Evolutionary conservation across 2,113 vertebrate genomes (phyloP).

Genomic region (Callithrix jacchus): DNA sequence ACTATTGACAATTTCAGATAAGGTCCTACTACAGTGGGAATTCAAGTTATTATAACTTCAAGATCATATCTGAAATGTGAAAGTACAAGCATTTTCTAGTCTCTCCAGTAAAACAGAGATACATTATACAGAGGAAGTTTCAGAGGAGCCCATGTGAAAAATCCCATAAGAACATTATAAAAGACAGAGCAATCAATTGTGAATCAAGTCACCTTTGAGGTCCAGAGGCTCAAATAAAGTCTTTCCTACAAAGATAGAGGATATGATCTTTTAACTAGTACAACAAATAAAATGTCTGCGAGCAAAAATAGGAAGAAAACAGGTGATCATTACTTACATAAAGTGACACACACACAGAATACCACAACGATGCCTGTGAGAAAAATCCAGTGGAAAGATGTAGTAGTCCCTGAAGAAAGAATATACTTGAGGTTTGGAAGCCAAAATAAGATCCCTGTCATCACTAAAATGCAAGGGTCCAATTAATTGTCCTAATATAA

Average conservation of each 20-base stretch:
- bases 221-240: not conserved
- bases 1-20: not conserved
- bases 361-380: not conserved
- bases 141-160: not conserved
- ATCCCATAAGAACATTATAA: not conserved
- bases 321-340: not conserved
- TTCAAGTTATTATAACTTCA: not conserved
- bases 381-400: not conserved
- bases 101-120: not conserved
- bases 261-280: not conserved
- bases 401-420: not conserved
- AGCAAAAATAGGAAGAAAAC: not conserved
- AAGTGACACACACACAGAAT: not conserved
- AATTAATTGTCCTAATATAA: not conserved
- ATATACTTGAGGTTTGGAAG: not conserved
- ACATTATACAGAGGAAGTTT: not conserved
- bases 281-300: not conserved
- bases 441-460: not conserved
- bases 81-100: not conserved
- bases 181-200: not conserved
- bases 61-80: not conserved
- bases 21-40: not conserved
- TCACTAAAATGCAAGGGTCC: not conserved
- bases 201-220: not conserved
- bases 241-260: not conserved